These are phyloP conservation scores for Nemurella pictetii DNA, from an alignment of 2,888 invertebrate species.

Conservation along the genomic window DNA sequence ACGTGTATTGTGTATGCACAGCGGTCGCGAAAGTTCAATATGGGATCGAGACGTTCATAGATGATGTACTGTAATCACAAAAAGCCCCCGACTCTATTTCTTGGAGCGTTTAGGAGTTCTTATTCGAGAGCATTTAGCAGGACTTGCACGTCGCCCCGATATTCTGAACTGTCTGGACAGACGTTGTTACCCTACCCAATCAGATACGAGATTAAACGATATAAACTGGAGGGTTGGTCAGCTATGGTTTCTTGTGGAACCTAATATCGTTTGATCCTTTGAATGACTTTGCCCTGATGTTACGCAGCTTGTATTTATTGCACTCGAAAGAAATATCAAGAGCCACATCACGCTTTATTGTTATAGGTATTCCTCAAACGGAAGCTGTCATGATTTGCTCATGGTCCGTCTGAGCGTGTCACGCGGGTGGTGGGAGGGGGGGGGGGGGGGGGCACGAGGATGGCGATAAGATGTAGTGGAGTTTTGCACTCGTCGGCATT, in stretches of 20 bases:
- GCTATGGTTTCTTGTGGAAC: background rate
- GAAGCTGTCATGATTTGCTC: conserved; percentile 53
- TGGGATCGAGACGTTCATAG: conserved; percentile 7
- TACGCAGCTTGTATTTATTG: conserved; percentile 29
- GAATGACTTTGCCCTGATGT: conserved; percentile 17
- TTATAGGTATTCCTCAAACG: conserved; percentile 50
- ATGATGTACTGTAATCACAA: conserved; percentile 25
- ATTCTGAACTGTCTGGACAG: background rate
- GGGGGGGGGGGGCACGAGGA: background rate
- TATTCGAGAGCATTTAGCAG: conserved; percentile 28
- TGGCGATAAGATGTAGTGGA: conserved; percentile 17
- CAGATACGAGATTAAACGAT: conserved; percentile 2
- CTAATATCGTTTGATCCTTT: background rate
- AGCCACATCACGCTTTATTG: conserved; percentile 46
- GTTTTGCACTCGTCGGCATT: conserved; percentile 30
- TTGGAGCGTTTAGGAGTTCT: conserved; percentile 18
- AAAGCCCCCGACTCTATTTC: conserved; percentile 3
- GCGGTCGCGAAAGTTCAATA: conserved; percentile 22
- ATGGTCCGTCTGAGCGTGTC: conserved; percentile 45
- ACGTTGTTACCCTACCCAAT: background rate
- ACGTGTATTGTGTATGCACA: background rate
- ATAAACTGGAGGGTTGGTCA: background rate
- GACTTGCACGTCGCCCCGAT: conserved; percentile 18
- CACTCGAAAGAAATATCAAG: background rate
- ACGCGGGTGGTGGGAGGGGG: background rate